Evolutionary conservation across 2,888 invertebrate genomes (phyloP), one percentile per base, ranked within the genome.

Genomic region (Caradrina clavipalpis): DNA sequence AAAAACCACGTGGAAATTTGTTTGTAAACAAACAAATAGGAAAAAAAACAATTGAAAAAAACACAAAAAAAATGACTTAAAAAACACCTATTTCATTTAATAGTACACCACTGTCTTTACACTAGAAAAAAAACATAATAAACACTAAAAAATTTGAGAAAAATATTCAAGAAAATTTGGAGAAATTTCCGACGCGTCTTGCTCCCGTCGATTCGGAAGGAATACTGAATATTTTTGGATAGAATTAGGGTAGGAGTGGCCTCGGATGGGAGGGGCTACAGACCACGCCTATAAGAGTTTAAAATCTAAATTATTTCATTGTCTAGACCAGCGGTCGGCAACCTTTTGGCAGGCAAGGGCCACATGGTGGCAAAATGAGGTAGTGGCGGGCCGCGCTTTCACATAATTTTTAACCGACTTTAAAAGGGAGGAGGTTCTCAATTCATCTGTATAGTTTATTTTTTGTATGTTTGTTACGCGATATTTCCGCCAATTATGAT

Each of bases 21-120:
- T 87, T 88, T 82, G 80, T 80, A 75, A 80, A 87, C 87, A 84
- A 83, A 87, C 84, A 87, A 83, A 82, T 76, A 86, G 74, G 81
- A 80, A 78, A 67, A 61, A 60, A 69, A 58, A 68, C 49, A 56
- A 64, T 21, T 57, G 60, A 62, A 55, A 63, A 76, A 59, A 22
- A 50, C 45, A n/a, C 2, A 1, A 4, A 21, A 61, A 54, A 21
- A 61, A 54, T 17, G 2, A 0, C 19, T 47, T 56, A 8, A 10
- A 45, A 61, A 47, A 53, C 45, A 19, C 54, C 10, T 45, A 22
- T 22, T 11, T 15, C 59, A 21, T 50, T 22, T 5, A 53, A 47
- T 35, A 10, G 3, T 11, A 26, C 21, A 26, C 3, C 2, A 50
- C 21, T 11, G 0, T 47, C 2, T 59, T 31, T 63, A 3, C 17